Evolutionary conservation across 2,113 vertebrate genomes (phyloP).

Genomic region (Silurus asotus): DNA sequence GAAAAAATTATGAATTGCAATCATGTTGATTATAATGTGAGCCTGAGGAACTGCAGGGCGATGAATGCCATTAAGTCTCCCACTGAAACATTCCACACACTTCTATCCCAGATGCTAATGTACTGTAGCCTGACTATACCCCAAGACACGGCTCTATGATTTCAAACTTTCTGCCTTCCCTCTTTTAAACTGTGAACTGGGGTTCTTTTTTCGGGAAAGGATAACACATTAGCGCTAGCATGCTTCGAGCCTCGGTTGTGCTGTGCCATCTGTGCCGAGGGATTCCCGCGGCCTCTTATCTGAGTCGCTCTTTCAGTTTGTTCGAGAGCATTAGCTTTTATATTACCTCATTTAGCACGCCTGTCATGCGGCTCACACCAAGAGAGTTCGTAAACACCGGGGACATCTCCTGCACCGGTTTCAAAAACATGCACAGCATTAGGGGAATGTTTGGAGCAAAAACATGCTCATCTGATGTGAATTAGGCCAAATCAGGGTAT

Average conservation of each 20-base stretch:
- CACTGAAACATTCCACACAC: constrained; percentile 29
- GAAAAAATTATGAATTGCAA: constrained; percentile 52
- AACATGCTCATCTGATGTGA: constrained; percentile 4
- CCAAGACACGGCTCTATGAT: constrained; percentile 22
- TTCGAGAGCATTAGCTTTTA: constrained; percentile 39
- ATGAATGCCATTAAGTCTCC: constrained; percentile 44
- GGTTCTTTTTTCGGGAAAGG: constrained; percentile 23
- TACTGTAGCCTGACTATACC: constrained; percentile 36
- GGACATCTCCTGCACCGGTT: background rate
- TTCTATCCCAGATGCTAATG: constrained; percentile 35
- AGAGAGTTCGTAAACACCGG: constrained; percentile 8
- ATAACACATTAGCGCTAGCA: constrained; percentile 24
- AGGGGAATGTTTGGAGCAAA: constrained; percentile 11
- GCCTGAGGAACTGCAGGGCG: constrained; percentile 16
- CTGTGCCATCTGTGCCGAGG: constrained; percentile 18
- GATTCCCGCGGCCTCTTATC: constrained; percentile 5
- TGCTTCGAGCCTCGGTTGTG: background rate
- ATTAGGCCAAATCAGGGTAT: background rate
- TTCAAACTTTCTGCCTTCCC: constrained; percentile 1
- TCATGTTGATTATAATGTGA: constrained; percentile 49
- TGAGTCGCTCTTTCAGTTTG: constrained; percentile 19
- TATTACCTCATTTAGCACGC: constrained; percentile 33
- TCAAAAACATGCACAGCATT: background rate
- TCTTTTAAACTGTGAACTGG: constrained; percentile 13
- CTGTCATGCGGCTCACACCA: constrained; percentile 3